Conservation (phyloP, 2,888 invertebrate genomes). For the Tinea pellionella region DNA sequence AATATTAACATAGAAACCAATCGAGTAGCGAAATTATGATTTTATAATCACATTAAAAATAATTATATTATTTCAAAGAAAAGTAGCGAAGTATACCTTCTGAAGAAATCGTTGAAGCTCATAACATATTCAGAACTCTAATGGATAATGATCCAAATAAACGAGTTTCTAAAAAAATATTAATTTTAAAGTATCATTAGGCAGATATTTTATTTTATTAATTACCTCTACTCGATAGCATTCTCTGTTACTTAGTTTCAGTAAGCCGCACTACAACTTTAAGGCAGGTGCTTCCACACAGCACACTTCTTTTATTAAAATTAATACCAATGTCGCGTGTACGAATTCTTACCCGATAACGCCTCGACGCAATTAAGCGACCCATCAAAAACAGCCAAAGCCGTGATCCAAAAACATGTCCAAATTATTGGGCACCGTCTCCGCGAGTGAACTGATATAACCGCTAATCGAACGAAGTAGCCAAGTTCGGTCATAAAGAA, state of each 20-base stretch:
- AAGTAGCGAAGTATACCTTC: too few species aligned
- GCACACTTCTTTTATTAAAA: constrained; percentile 70
- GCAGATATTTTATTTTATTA: neutral
- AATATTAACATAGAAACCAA: constrained; percentile 11
- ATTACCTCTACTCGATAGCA: constrained; percentile 21
- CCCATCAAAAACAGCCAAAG: constrained; percentile 2
- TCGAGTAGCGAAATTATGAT: neutral
- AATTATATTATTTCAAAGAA: too few species aligned
- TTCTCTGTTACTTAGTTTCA: constrained; percentile 39
- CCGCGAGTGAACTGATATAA: neutral
- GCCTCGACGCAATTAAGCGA: constrained; percentile 62
- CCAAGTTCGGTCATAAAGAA: constrained; percentile 2
- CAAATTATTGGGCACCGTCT: neutral
- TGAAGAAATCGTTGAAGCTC: too few species aligned
- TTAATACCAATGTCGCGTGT: constrained; percentile 70
- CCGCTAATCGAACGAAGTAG: neutral
- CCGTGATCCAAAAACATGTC: neutral
- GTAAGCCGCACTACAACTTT: constrained; percentile 32
- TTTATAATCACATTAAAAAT: neutral
- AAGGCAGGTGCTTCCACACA: constrained; percentile 54
- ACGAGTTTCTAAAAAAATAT: too few species aligned
- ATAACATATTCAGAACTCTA: too few species aligned
- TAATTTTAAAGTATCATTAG: too few species aligned
- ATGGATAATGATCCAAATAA: too few species aligned
- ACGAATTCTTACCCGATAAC: constrained; percentile 69